phyloP scores from a whole-genome alignment of 2,888 invertebrate species.

The Beris chalybata region DNA sequence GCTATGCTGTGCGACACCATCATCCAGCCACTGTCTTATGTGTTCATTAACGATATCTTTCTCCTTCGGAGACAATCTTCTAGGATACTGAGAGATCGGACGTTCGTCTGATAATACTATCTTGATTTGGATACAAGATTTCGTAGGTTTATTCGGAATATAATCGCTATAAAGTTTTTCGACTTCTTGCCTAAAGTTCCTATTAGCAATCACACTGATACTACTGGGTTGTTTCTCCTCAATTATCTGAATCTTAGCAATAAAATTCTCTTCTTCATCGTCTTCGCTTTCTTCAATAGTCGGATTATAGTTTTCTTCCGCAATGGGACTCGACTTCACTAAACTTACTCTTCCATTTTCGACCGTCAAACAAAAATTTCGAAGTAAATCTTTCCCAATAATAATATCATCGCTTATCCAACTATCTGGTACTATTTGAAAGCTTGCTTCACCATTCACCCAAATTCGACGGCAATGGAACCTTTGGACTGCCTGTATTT shows the following conservation, averaged over 20 bases:
- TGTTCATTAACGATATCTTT: conserved; percentile 23
- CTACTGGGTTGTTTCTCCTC: no score
- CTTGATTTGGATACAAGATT: conserved; percentile 28
- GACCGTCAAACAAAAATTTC: no score
- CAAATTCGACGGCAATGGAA: neutral
- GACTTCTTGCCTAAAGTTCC: no score
- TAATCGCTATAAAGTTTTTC: no score
- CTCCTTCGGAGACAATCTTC: neutral
- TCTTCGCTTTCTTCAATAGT: no score
- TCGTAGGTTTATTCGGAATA: neutral
- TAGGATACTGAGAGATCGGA: conserved; percentile 17
- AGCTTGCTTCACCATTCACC: neutral
- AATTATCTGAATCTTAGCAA: no score
- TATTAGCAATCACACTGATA: no score
- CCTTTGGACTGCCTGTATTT: conserved; percentile 8
- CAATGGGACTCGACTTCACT: no score
- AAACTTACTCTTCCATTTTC: no score
- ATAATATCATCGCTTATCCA: neutral
- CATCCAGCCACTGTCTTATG: conserved; percentile 24
- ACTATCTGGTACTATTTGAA: conserved; percentile 6
- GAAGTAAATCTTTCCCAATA: neutral
- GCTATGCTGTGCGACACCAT: neutral
- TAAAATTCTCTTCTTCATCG: no score
- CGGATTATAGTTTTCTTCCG: no score
- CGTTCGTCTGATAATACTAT: conserved; percentile 30